phyloP scores from a whole-genome alignment of 2,113 vertebrate genomes.

The Tympanuchus pallidicinctus region DNA sequence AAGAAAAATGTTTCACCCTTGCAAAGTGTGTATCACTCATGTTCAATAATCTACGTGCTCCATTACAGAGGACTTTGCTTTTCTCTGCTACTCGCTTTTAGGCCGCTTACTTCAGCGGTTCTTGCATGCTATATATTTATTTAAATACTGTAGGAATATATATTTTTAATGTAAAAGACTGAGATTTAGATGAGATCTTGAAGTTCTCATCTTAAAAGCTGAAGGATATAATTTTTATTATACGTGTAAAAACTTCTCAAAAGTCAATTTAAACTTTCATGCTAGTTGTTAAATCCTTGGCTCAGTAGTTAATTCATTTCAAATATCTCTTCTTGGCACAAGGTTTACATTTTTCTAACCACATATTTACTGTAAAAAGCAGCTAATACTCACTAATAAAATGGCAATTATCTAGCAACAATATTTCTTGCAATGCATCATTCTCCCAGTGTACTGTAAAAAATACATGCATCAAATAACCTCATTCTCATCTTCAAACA shows the following conservation, averaged over 20 bases:
- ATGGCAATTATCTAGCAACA: slow-evolving; percentile 5
- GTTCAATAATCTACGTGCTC: slow-evolving; percentile 23
- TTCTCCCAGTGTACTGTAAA: not conserved
- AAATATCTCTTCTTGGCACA: slow-evolving; percentile 37
- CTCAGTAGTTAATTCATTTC: slow-evolving; percentile 2
- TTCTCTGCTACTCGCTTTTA: not conserved
- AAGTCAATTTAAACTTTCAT: slow-evolving; percentile 1
- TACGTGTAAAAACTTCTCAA: not conserved
- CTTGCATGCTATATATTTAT: not conserved
- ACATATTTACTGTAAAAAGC: slow-evolving; percentile 27
- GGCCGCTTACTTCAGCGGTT: not conserved
- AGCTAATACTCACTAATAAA: slow-evolving; percentile 40
- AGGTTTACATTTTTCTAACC: slow-evolving; percentile 33
- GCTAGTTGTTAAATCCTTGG: slow-evolving; percentile 7
- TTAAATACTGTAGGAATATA: not conserved
- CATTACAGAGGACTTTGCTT: slow-evolving; percentile 13
- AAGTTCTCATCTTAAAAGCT: not conserved
- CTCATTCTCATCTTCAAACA: not conserved
- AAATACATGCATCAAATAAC: not conserved
- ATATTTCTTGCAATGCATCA: not conserved
- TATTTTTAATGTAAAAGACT: not conserved
- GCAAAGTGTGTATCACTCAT: not conserved
- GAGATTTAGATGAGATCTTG: not conserved
- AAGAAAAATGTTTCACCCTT: slow-evolving; percentile 44
- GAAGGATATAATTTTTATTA: slow-evolving; percentile 5